Base-by-base conservation (phyloP, 2,888 invertebrate species). In the Camptogramma bilineatum region DNA sequence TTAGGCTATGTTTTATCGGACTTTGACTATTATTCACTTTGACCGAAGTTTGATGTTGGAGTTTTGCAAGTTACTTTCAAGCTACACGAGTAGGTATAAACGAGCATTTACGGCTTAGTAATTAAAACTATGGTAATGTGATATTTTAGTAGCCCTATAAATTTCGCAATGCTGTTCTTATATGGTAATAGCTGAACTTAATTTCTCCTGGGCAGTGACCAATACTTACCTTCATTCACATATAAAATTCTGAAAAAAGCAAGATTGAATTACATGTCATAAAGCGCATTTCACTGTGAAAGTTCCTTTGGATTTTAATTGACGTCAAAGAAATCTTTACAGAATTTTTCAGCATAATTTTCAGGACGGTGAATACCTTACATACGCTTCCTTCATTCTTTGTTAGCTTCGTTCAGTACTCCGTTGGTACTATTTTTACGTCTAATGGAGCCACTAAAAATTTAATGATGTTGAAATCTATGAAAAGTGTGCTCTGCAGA, bases 21-120 rank as follows among this genome's bases (percentile, higher is more conserved):
- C 72, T 73, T 69, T 66, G 64, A 78, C 74, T 81, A 86, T 88
- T 83, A 85, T 75, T 86, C 86, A 87, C 81, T 77, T 73, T 74
- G 78, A 75, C 75, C 71, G 67, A 71, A 73, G 69, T 73, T 70
- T 73, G 66, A 69, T 70, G 72, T 72, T 66, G 64, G 71, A 72
- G 72, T 60, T 70, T 62, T 55, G 59, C 55, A 65, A 68, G 60
- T 69, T 66, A 60, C 66, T 71, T 68, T 63, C 39, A 51, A 34
- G 50, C 64, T 52, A 39, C 34, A 39, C 34, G 34, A 39, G 34
- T n/a, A n/a, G n/a, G n/a, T 39, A 66, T 69, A 68, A 71, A 68
- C 59, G 61, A 13, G 62, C 56, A 60, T 71, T 71, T 69, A 63
- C 61, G 59, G 62, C 59, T 64, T 58, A 24, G 62, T 64, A 66